Evolutionary conservation across 2,113 vertebrate genomes (phyloP).

Genomic region (Todiramphus saurophagus): DNA sequence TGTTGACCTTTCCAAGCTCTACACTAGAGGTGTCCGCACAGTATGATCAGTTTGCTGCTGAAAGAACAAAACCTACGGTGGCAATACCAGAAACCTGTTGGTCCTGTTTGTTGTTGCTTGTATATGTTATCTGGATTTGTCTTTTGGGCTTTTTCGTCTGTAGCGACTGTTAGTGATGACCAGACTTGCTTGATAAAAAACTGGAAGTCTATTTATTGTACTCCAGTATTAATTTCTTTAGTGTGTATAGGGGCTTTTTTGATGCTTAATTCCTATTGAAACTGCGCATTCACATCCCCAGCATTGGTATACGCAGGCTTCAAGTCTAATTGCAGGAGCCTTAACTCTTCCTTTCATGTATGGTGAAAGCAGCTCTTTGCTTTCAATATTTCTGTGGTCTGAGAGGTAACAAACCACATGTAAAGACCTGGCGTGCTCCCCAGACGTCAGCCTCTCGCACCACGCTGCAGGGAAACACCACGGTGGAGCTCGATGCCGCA

Average conservation of each 20-base stretch:
- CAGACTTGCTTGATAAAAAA: not conserved
- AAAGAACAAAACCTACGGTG: not conserved
- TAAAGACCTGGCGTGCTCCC: not conserved
- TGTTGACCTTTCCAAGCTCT: not conserved
- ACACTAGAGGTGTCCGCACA: not conserved
- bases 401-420: not conserved
- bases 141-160: not conserved
- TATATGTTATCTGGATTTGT: not conserved
- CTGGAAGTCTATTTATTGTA: not conserved
- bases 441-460: not conserved
- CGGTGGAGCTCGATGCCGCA: accelerated
- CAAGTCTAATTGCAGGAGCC: not conserved
- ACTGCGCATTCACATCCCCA: not conserved
- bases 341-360: not conserved
- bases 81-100: not conserved
- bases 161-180: not conserved
- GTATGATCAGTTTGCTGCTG: slow-evolving; percentile 9
- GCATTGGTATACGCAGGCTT: not conserved
- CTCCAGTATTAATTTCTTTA: not conserved
- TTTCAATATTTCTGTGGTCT: not conserved
- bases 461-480: not conserved
- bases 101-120: not conserved
- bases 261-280: not conserved
- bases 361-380: not conserved
- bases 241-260: not conserved